Conservation (phyloP, 2,797 vertebrate genomes). For the Micrastur ruficollis region DNA sequence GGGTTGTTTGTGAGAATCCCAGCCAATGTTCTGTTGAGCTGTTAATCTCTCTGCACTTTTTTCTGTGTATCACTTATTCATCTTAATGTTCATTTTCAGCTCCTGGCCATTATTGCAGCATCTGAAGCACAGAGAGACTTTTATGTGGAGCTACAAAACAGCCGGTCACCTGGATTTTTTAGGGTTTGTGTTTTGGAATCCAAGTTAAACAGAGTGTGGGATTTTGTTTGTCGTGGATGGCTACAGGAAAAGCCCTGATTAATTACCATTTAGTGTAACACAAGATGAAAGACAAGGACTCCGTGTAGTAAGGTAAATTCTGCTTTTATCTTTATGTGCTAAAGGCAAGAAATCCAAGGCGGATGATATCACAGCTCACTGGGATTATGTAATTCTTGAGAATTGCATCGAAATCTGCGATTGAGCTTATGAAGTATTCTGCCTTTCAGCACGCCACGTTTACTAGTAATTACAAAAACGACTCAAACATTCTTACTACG, state of each 20-base stretch:
- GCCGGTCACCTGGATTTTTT: background rate
- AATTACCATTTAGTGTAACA: background rate
- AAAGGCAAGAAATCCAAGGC: background rate
- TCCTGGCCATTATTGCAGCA: background rate
- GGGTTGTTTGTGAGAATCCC: background rate
- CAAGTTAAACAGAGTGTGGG: background rate
- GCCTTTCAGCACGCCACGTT: background rate
- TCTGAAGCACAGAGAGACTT: background rate
- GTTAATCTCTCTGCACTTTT: background rate
- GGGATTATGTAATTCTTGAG: background rate
- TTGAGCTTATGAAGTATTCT: background rate
- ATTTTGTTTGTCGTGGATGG: background rate
- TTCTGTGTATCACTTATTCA: background rate
- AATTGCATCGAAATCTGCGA: background rate
- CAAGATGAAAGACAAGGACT: background rate
- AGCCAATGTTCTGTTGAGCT: background rate
- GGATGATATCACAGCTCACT: background rate
- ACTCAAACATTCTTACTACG: background rate
- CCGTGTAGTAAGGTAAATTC: background rate
- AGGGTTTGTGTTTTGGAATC: background rate
- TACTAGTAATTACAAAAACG: background rate
- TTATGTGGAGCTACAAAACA: background rate
- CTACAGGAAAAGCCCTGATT: background rate
- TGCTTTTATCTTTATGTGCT: background rate
- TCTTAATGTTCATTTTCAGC: background rate